phyloP scores from a whole-genome alignment of 2,888 invertebrate species.

The Pecten maximus region DNA sequence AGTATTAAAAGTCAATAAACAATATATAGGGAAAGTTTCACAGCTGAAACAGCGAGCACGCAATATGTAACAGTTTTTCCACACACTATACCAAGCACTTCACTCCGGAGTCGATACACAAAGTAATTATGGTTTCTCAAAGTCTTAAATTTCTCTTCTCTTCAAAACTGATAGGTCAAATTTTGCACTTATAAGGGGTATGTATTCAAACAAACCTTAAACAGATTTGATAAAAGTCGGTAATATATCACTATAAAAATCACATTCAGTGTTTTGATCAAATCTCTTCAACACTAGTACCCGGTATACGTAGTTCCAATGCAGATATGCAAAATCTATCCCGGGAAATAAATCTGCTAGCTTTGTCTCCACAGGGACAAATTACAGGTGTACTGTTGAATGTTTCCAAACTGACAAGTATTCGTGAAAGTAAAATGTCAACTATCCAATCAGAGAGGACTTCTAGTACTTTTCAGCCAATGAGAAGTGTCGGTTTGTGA shows the following conservation, averaged over 20 bases:
- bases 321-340: not conserved
- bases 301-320: too few species aligned
- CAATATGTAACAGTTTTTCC: too few species aligned
- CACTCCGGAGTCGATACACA: not conserved
- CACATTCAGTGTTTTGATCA: not conserved
- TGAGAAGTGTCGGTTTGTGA: not conserved
- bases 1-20: too few species aligned
- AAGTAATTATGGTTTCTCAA: not conserved
- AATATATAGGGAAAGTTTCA: too few species aligned
- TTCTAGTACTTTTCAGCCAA: not conserved
- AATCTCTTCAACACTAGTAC: too few species aligned
- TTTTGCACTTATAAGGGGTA: not conserved
- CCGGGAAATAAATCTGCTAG: not conserved
- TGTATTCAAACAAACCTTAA: too few species aligned
- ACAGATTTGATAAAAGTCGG: too few species aligned
- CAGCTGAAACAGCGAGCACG: too few species aligned
- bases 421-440: not conserved
- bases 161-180: not conserved
- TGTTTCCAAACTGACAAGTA: conserved; percentile 3
- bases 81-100: not conserved
- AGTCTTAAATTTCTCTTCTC: not conserved
- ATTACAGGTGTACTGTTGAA: not conserved
- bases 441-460: not conserved
- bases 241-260: too few species aligned
- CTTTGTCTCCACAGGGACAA: not conserved